Evolutionary conservation across 2,888 invertebrate genomes (phyloP), one percentile per base, ranked within the genome.

Genomic region (Drosophila kanekoi): DNA sequence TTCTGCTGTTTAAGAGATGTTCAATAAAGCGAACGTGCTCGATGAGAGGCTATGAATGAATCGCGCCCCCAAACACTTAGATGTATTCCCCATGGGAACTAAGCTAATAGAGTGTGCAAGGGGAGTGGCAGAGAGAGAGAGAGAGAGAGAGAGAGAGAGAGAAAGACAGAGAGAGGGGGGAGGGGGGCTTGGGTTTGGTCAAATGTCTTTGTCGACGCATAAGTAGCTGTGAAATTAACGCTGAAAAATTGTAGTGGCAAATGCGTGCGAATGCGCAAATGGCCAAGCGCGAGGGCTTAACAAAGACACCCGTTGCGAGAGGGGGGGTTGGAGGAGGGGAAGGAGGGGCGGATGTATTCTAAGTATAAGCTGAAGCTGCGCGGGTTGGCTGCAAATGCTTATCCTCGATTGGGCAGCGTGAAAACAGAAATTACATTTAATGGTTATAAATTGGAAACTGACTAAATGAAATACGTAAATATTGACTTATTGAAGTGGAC

Each of bases 381-480:
- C 28, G 8, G 2, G 2, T 2, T 28, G 28, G 28, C 28, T 5
- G 4, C 1, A 23, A 23, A 59, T 40, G 59, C 53, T 71, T 71
- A 51, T 56, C 48, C 57, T 60, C 74, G 64, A 76, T 79, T 79
- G 80, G 60, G 60, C 41, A 13, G 61, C 37, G 38, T 56, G 59
- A 54, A 67, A 67, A 63, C 62, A 62, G 70, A 81, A 86, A 80
- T 87, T 79, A 87, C 81, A 87, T 75, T 81, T 81, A 85, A 85
- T 89, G 89, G 72, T 69, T 84, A 85, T 85, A 89, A 85, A 85
- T 85, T 84, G 81, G 2, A 84, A 89, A 89, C 67, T 85, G 85
- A 87, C 71, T 84, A 77, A 89, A 85, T 87, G 81, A 85, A 85
- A 85, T 87, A 84, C 74, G 84, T 84, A 85, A 87, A 85, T 85